These are phyloP conservation scores for Apocrypta bakeri DNA, from an alignment of 1,140 invertebrate species.

Conservation along the genomic window DNA sequence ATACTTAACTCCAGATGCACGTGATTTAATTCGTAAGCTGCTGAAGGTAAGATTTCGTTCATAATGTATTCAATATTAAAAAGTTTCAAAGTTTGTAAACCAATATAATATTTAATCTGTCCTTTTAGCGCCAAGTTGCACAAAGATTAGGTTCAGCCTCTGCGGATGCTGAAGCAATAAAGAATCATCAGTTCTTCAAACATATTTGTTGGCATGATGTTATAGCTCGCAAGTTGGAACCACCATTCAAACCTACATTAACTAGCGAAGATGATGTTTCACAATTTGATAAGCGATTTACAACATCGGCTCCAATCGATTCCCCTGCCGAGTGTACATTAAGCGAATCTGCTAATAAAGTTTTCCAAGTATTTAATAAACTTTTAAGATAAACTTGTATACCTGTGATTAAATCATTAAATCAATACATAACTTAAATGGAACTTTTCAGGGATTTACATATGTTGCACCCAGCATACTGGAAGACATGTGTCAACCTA, in stretches of 20 bases:
- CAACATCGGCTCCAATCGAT: slow-evolving; percentile 97
- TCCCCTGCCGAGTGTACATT: slow-evolving; percentile 96
- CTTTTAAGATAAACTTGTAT: slow-evolving; percentile 30
- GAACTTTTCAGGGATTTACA: slow-evolving; percentile 90
- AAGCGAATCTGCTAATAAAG: slow-evolving; percentile 95
- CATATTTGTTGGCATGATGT: slow-evolving; percentile 96
- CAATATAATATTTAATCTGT: slow-evolving; percentile 16
- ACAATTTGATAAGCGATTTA: slow-evolving; percentile 99
- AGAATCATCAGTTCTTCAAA: slow-evolving; percentile 93
- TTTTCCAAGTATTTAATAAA: slow-evolving; percentile 86
- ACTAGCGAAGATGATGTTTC: slow-evolving; percentile 96
- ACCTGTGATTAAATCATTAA: slow-evolving; percentile 13
- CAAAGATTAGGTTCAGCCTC: slow-evolving; percentile 86
- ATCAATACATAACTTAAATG: slow-evolving; percentile 54
- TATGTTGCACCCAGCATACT: slow-evolving; percentile 98
- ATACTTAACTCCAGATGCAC: slow-evolving; percentile 95
- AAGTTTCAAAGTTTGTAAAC: slow-evolving; percentile 16
- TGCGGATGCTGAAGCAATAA: slow-evolving; percentile 91
- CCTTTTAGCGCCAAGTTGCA: slow-evolving; percentile 78
- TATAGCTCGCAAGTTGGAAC: slow-evolving; percentile 85
- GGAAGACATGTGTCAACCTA: slow-evolving; percentile 88
- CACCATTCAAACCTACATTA: slow-evolving; percentile 92
- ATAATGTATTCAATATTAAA: slow-evolving; percentile 1
- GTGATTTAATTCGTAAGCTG: slow-evolving; percentile 91
- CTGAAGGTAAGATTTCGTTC: slow-evolving; percentile 78